These are phyloP conservation scores for Cranoglanis bouderius DNA, from an alignment of 2,113 vertebrate species.

Conservation along the genomic window DNA sequence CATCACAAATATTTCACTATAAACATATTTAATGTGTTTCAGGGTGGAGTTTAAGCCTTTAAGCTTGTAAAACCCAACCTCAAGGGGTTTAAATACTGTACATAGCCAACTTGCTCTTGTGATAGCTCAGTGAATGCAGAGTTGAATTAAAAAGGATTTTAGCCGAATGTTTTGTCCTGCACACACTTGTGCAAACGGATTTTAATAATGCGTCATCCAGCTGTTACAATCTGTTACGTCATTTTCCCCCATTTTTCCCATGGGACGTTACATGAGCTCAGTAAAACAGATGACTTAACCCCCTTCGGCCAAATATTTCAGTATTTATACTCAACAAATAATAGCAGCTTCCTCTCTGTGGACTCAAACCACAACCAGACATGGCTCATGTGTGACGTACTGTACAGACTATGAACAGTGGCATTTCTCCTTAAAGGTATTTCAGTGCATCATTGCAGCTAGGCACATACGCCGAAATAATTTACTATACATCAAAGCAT, in stretches of 20 bases:
- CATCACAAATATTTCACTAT: neutral
- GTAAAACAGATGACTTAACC: slow-evolving; percentile 17
- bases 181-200: neutral
- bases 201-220: neutral
- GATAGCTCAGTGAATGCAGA: neutral
- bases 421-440: neutral
- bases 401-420: neutral
- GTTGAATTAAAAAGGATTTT: neutral
- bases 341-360: neutral
- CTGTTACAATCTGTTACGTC: slow-evolving; percentile 23
- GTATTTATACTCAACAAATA: slow-evolving; percentile 18
- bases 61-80: neutral
- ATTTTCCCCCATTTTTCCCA: slow-evolving; percentile 3
- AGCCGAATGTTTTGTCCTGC: neutral
- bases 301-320: slow-evolving; percentile 33
- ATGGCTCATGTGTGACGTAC: neutral
- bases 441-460: slow-evolving; percentile 1
- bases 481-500: slow-evolving; percentile 25
- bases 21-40: neutral
- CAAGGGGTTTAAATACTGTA: neutral
- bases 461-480: neutral
- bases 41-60: neutral
- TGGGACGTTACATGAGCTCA: slow-evolving; percentile 9
- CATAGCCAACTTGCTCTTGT: neutral
- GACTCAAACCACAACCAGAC: slow-evolving; percentile 3